These are phyloP conservation scores for Oegoconia quadripuncta DNA, from an alignment of 2,888 invertebrate species.

Conservation along the genomic window DNA sequence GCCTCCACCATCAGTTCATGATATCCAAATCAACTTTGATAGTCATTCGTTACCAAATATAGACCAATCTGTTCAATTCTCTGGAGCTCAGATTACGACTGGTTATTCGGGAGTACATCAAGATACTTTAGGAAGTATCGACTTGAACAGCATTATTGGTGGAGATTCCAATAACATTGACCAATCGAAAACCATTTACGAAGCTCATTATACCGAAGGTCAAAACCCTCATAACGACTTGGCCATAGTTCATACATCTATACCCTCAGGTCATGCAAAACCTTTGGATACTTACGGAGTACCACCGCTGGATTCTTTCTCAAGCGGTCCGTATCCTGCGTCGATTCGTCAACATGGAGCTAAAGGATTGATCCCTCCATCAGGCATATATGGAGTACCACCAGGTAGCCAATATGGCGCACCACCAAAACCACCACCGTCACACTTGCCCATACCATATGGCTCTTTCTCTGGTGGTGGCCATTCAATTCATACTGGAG, in stretches of 20 bases:
- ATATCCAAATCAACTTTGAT: slow-evolving; percentile 46
- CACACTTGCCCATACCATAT: slow-evolving; percentile 62
- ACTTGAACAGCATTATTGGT: slow-evolving; percentile 62
- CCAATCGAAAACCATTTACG: slow-evolving; percentile 70
- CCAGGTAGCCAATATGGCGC: slow-evolving; percentile 73
- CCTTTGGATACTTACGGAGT: slow-evolving; percentile 52
- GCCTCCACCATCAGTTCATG: slow-evolving; percentile 40
- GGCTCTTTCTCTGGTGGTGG: slow-evolving; percentile 66
- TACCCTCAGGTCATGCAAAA: slow-evolving; percentile 23
- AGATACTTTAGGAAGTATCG: slow-evolving; percentile 63
- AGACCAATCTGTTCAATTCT: slow-evolving; percentile 37
- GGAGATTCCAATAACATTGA: slow-evolving; percentile 71
- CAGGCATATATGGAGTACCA: slow-evolving; percentile 81
- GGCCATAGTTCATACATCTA: slow-evolving; percentile 32
- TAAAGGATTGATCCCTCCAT: slow-evolving; percentile 79
- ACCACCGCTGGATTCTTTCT: slow-evolving; percentile 67
- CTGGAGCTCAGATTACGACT: slow-evolving; percentile 50
- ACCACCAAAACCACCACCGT: slow-evolving; percentile 48
- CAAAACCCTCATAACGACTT: slow-evolving; percentile 41
- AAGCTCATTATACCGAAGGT: slow-evolving; percentile 71
- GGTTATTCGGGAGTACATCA: slow-evolving; percentile 69
- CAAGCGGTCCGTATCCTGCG: slow-evolving; percentile 53
- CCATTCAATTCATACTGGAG: slow-evolving; percentile 57
- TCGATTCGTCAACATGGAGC: slow-evolving; percentile 63
- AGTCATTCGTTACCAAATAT: slow-evolving; percentile 36